A percentile compares a stretch with the other conserved stretches of the same genome.
Conservation (phyloP, 64 coral and sea anemone species). For the Montipora sp. region DNA sequence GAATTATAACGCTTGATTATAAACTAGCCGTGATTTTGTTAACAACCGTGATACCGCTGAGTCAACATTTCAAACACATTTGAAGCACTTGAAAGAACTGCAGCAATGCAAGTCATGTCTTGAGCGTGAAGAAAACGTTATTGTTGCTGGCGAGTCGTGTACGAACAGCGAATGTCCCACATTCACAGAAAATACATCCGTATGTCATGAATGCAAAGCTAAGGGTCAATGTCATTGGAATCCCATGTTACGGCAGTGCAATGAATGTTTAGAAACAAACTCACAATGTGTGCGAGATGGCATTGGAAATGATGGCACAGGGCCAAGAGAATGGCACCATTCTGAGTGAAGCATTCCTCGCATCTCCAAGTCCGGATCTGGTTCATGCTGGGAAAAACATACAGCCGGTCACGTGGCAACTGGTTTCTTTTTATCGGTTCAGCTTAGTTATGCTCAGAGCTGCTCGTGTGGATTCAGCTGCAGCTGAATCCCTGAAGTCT, state of each 20-base stretch:
- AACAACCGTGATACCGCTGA: neutral
- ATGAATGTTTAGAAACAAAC: too few relatives aligned
- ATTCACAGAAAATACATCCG: too few relatives aligned
- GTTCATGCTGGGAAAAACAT: conserved; percentile 35
- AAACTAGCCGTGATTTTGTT: neutral
- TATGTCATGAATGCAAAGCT: too few relatives aligned
- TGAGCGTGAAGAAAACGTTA: neutral
- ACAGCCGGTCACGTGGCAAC: neutral
- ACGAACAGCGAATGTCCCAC: neutral
- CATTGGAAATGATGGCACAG: neutral
- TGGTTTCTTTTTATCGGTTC: neutral
- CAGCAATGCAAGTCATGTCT: conserved; percentile 8
- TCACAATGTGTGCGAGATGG: neutral
- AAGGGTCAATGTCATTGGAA: too few relatives aligned
- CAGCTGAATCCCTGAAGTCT: neutral
- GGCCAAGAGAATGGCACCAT: neutral
- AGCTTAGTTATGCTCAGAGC: neutral
- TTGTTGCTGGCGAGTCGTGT: neutral
- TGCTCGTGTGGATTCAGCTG: neutral
- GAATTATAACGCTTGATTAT: conserved; percentile 23
- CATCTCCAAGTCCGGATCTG: neutral
- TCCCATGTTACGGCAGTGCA: too few relatives aligned
- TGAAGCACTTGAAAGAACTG: neutral
- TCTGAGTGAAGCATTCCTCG: neutral
- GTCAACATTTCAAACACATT: neutral